Conservation (phyloP, 30 jellyfish, hydroid and myxozoan species). For the Cassiopea xamachana region DNA sequence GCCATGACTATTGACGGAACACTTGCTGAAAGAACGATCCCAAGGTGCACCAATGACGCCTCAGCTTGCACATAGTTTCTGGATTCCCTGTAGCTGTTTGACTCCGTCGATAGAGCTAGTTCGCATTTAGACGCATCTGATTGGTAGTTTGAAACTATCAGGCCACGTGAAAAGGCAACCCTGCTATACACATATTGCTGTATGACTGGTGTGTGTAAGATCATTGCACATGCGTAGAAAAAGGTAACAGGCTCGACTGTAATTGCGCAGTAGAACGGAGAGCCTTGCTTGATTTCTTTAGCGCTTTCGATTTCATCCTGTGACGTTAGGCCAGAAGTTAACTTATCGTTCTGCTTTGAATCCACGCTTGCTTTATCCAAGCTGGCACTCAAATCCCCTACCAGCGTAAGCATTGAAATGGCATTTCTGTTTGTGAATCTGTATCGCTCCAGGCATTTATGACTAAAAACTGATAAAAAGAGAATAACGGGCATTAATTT, state of each 20-base stretch:
- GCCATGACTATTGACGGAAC: conserved; percentile 97
- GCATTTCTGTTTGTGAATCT: background rate
- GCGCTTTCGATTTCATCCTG: background rate
- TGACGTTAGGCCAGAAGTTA: background rate
- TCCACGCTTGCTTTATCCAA: conserved; percentile 54
- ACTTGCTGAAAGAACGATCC: conserved; percentile 91
- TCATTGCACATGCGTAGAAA: conserved; percentile 98
- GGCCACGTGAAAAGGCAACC: conserved; percentile 69
- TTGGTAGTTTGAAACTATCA: conserved; percentile 68
- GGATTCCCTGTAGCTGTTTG: conserved; percentile 31
- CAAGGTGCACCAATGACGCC: conserved; percentile 93
- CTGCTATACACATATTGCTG: conserved; percentile 94
- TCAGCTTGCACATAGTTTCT: conserved; percentile 84
- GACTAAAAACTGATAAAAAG: background rate
- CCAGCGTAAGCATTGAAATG: conserved; percentile 40
- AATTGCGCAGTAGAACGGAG: conserved; percentile 32
- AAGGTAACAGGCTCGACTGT: conserved; percentile 98
- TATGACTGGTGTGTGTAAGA: conserved; percentile 96
- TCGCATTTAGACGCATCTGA: conserved; percentile 91
- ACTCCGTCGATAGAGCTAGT: conserved; percentile 27
- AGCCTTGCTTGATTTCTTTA: background rate
- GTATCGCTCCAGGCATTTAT: background rate
- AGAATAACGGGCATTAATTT: background rate
- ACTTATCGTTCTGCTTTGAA: background rate
- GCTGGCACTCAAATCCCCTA: conserved; percentile 61